Evolutionary conservation across 2,797 vertebrate species (phyloP).

Genomic region (Loris lydekkerianus): DNA sequence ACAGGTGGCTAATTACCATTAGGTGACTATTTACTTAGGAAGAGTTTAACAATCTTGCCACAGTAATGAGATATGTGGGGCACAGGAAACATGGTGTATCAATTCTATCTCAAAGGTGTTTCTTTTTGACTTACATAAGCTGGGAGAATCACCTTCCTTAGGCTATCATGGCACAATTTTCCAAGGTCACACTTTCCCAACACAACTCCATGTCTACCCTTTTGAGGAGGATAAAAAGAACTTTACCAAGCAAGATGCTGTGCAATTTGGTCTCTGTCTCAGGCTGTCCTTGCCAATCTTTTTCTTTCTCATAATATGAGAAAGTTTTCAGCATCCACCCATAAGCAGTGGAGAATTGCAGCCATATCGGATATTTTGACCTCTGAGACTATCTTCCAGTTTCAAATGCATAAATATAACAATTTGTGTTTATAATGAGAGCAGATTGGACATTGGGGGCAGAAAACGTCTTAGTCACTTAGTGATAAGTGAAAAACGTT

Average conservation of each 20-base stretch:
- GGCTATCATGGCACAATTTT: background rate
- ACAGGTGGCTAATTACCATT: background rate
- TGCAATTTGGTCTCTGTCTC: background rate
- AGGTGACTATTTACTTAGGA: background rate
- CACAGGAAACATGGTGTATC: background rate
- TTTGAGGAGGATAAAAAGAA: background rate
- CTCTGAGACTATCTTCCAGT: fast-evolving
- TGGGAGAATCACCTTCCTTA: background rate
- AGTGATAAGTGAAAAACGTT: background rate
- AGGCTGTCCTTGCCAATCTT: background rate
- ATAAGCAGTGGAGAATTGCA: background rate
- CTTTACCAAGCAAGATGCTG: background rate
- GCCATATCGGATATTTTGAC: background rate
- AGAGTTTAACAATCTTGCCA: background rate
- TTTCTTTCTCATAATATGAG: background rate
- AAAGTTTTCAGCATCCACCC: background rate
- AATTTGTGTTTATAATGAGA: background rate
- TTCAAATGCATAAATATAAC: background rate
- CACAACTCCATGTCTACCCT: background rate
- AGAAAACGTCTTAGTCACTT: background rate
- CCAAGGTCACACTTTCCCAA: background rate
- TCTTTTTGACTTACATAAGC: background rate
- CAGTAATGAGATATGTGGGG: background rate
- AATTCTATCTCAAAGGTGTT: background rate
- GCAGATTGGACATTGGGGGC: background rate